phyloP scores from a whole-genome alignment of 2,888 invertebrate species.

The Nomada ruficornis region DNA sequence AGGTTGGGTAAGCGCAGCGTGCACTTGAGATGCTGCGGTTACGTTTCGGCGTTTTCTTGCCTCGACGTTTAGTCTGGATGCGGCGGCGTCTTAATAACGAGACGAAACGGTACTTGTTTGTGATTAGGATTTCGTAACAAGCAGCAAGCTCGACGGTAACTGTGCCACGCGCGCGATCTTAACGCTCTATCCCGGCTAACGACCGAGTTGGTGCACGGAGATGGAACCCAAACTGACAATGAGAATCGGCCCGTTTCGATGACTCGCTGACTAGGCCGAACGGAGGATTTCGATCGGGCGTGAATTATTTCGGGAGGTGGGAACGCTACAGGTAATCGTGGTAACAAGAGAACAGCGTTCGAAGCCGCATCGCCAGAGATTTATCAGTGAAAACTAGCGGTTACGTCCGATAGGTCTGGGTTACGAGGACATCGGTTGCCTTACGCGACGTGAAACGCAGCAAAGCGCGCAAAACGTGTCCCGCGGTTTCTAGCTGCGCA shows the following conservation, averaged over 20 bases:
- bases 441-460: slow-evolving; percentile 44
- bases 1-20: slow-evolving; percentile 76
- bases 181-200: slow-evolving; percentile 8
- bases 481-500: slow-evolving; percentile 59
- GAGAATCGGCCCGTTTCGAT: too few relatives aligned
- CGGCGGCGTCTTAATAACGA: slow-evolving; percentile 62
- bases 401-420: slow-evolving; percentile 79
- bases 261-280: not conserved
- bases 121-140: slow-evolving; percentile 58
- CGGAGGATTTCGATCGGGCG: too few relatives aligned
- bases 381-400: slow-evolving; percentile 72
- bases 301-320: not conserved
- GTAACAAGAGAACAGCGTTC: slow-evolving; percentile 19
- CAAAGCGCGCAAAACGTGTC: slow-evolving; percentile 26
- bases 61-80: slow-evolving; percentile 44
- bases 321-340: not conserved
- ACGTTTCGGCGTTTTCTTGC: slow-evolving; percentile 15
- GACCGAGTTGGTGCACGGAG: not conserved
- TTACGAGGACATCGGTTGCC: slow-evolving; percentile 79
- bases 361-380: slow-evolving; percentile 47
- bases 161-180: too few relatives aligned
- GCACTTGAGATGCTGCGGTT: slow-evolving; percentile 77
- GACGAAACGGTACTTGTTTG: slow-evolving; percentile 47
- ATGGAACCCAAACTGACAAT: too few relatives aligned
- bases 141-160: not conserved